phyloP scores from a whole-genome alignment of 1,140 invertebrate species.

The Papilio aristodemus region DNA sequence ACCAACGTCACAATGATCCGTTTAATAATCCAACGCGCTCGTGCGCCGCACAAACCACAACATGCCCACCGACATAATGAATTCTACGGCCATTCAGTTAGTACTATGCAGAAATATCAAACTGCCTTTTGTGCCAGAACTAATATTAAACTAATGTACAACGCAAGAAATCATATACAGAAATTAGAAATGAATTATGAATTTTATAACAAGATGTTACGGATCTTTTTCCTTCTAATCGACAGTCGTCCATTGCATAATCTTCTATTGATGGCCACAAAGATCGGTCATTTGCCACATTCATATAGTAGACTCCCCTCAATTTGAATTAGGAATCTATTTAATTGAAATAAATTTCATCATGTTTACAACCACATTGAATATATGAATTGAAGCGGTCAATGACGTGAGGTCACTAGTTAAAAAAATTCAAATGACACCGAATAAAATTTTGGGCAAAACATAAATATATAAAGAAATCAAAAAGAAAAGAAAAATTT shows the following conservation, averaged over 20 bases:
- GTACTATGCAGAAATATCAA: conserved; percentile 12
- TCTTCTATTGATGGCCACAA: too few relatives aligned
- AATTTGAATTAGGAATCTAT: neutral
- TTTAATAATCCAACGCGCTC: conserved; percentile 35
- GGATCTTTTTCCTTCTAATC: too few relatives aligned
- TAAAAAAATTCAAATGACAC: too few relatives aligned
- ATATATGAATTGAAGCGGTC: too few relatives aligned
- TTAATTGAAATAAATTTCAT: neutral
- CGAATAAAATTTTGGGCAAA: too few relatives aligned
- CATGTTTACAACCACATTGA: neutral
- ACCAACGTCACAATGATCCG: conserved; percentile 32
- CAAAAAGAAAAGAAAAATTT: neutral
- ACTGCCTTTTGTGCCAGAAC: neutral
- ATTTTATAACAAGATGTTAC: too few relatives aligned
- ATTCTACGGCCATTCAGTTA: conserved; percentile 34
- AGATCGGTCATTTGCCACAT: too few relatives aligned
- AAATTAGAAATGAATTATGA: too few relatives aligned
- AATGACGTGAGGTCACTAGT: too few relatives aligned
- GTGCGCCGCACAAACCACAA: conserved; percentile 35
- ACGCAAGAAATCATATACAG: neutral
- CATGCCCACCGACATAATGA: conserved; percentile 17
- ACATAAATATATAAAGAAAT: too few relatives aligned
- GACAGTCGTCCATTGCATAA: too few relatives aligned
- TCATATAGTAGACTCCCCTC: too few relatives aligned
- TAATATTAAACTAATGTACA: neutral